Percentiles rank a stretch among this genome's conserved stretches.
These are phyloP conservation scores for Sciurus vulgaris DNA, from an alignment of 2,797 vertebrate genomes.

Conservation along the genomic window DNA sequence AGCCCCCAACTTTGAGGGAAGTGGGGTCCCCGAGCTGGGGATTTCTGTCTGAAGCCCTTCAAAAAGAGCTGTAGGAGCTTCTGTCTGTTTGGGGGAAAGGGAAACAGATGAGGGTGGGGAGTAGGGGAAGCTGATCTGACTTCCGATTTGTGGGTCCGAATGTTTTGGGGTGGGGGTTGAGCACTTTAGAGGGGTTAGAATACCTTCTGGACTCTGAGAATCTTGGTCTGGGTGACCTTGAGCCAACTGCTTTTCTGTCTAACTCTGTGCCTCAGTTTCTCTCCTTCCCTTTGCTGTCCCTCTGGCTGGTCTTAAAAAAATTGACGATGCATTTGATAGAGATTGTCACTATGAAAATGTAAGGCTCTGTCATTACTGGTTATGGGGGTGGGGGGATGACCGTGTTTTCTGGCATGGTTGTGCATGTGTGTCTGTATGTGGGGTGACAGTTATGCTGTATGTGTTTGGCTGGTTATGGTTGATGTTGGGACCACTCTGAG, in stretches of 20 bases:
- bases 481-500: neutral
- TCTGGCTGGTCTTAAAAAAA: conserved; percentile 53
- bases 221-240: conserved; percentile 79
- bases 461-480: conserved; percentile 4
- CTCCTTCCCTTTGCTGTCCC: neutral
- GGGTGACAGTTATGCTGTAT: neutral
- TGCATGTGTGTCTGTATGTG: neutral
- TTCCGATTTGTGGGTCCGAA: neutral
- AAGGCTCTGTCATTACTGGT: conserved; percentile 26
- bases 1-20: conserved; percentile 67
- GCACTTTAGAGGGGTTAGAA: neutral
- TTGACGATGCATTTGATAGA: conserved; percentile 60
- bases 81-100: conserved; percentile 22
- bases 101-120: neutral
- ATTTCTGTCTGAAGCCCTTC: neutral
- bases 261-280: conserved; percentile 79
- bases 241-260: conserved; percentile 53
- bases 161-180: conserved; percentile 20
- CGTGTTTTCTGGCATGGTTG: conserved; percentile 8
- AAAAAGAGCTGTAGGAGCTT: neutral
- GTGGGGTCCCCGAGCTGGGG: neutral
- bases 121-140: neutral
- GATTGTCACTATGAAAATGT: conserved; percentile 39
- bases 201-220: neutral
- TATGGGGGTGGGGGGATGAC: conserved; percentile 38